phyloP scores from a whole-genome alignment of 2,797 vertebrate species.

The Eupleurogrammus muticus region DNA sequence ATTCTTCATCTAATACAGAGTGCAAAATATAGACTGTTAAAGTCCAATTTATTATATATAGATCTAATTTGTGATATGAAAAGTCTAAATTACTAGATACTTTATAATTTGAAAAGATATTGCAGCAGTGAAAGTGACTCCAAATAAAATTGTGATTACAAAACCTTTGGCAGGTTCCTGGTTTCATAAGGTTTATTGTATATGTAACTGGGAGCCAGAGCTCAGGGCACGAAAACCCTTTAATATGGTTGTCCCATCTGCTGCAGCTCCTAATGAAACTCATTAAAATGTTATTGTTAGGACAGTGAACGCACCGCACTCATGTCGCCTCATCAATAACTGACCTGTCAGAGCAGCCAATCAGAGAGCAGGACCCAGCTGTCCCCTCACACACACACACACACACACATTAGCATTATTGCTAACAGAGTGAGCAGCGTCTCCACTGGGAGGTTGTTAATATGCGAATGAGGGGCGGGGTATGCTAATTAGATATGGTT shows the following conservation, averaged over 20 bases:
- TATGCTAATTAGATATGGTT: conserved; percentile 34
- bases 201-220: not conserved
- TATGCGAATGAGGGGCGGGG: conserved; percentile 66
- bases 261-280: conserved; percentile 8
- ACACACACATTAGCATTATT: conserved; percentile 37
- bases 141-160: too few species aligned
- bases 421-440: not conserved
- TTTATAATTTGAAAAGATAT: too few species aligned
- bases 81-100: too few species aligned
- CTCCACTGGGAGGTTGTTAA: conserved; percentile 54
- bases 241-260: conserved; percentile 28
- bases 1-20: too few species aligned
- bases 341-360: conserved; percentile 71
- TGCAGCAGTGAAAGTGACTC: too few species aligned
- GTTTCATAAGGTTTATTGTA: too few species aligned
- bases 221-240: not conserved
- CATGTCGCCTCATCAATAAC: conserved; percentile 67
- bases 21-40: too few species aligned
- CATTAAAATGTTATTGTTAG: conserved; percentile 30
- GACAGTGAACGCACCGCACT: conserved; percentile 26
- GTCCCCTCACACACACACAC: conserved; percentile 19
- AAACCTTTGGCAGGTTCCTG: too few species aligned
- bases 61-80: too few species aligned
- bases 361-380: conserved; percentile 63
- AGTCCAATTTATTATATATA: too few species aligned